A percentile compares a stretch with the other conserved stretches of the same genome.
Evolutionary conservation across 2,113 vertebrate species (phyloP).

Genomic region (Notarius quadriscutis): DNA sequence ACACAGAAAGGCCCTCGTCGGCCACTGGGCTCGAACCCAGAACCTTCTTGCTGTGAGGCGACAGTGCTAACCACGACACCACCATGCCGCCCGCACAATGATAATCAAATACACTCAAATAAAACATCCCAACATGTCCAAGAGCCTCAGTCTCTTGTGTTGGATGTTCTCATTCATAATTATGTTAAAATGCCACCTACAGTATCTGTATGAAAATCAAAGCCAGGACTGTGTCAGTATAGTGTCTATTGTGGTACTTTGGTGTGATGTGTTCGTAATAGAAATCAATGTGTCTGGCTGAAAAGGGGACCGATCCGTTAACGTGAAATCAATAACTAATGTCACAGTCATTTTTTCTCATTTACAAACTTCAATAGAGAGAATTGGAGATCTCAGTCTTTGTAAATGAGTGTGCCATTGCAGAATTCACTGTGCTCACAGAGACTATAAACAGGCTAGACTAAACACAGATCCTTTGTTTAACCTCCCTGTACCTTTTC

Average conservation of each 20-base stretch:
- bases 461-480: neutral
- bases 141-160: neutral
- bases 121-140: neutral
- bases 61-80: too few species aligned
- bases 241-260: neutral
- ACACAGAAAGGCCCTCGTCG: too few species aligned
- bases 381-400: constrained; percentile 11
- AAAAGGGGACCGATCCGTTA: constrained; percentile 62
- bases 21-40: too few species aligned
- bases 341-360: constrained; percentile 73
- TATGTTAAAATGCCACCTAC: neutral
- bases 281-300: constrained; percentile 71
- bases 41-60: too few species aligned
- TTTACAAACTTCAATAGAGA: constrained; percentile 49
- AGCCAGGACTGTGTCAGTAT: neutral
- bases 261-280: constrained; percentile 49
- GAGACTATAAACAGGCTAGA: neutral
- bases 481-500: neutral
- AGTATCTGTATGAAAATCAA: neutral
- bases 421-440: neutral
- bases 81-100: neutral
- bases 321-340: constrained; percentile 71
- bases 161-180: neutral
- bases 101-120: neutral
- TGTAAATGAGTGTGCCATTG: constrained; percentile 19